phyloP scores from a whole-genome alignment of 2,113 vertebrate genomes.

The Nibea albiflora region DNA sequence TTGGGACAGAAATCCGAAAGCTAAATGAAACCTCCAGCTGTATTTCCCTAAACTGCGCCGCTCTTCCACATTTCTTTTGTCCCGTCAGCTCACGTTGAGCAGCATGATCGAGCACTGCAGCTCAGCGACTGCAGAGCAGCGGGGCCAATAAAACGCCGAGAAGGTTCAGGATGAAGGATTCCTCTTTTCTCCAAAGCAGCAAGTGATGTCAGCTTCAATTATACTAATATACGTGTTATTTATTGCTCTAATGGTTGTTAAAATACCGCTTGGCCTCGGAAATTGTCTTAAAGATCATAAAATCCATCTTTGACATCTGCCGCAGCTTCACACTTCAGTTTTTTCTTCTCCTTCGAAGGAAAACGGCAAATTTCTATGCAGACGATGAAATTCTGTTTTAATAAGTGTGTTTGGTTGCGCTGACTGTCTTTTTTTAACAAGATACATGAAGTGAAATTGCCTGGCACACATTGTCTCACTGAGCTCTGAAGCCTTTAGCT shows the following conservation, averaged over 20 bases:
- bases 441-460: slow-evolving; percentile 37
- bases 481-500: slow-evolving; percentile 44
- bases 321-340: background rate
- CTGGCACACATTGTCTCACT: slow-evolving; percentile 1
- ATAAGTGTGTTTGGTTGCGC: slow-evolving; percentile 47
- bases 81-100: background rate
- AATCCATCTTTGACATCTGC: background rate
- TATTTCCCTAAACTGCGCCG: background rate
- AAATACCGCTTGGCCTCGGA: background rate
- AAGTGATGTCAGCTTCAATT: slow-evolving; percentile 12
- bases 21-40: background rate
- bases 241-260: slow-evolving; percentile 19
- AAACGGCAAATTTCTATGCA: background rate
- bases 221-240: background rate
- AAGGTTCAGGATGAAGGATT: background rate
- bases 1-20: background rate
- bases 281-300: background rate
- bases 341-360: background rate
- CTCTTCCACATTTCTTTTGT: background rate
- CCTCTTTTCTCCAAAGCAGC: background rate
- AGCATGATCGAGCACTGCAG: background rate
- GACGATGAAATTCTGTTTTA: slow-evolving; percentile 21
- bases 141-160: background rate
- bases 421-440: slow-evolving; percentile 25
- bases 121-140: background rate